These are phyloP conservation scores for Melanotaenia boesemani DNA, from an alignment of 2,797 vertebrate genomes.

Conservation along the genomic window DNA sequence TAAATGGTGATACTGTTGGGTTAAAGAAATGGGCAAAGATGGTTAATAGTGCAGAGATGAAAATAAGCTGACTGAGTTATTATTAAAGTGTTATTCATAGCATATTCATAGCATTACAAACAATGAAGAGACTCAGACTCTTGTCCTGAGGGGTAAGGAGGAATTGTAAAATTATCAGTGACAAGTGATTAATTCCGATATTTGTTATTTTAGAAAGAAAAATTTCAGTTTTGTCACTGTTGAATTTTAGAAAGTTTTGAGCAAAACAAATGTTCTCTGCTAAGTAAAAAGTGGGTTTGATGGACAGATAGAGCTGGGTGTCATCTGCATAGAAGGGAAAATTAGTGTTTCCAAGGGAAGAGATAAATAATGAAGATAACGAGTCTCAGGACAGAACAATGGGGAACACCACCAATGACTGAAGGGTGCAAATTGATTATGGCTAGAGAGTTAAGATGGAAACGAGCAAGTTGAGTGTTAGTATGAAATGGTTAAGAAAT, in stretches of 20 bases:
- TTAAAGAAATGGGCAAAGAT: background rate
- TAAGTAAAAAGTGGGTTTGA: background rate
- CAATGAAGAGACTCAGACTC: background rate
- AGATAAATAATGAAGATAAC: background rate
- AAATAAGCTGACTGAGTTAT: too few species aligned
- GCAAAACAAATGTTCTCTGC: background rate
- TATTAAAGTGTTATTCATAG: too few species aligned
- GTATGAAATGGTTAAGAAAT: background rate
- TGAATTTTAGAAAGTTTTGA: too few species aligned
- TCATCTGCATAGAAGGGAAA: background rate
- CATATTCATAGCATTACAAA: too few species aligned
- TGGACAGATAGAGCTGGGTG: background rate
- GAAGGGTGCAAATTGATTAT: background rate
- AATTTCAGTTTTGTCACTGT: too few species aligned
- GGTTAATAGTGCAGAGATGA: too few species aligned
- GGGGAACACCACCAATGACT: background rate
- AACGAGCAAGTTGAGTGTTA: background rate
- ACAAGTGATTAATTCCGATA: background rate
- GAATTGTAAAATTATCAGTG: background rate
- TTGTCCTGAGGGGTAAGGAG: background rate
- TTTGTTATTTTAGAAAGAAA: too few species aligned
- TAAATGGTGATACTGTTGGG: background rate
- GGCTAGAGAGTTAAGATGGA: background rate
- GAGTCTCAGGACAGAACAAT: too few species aligned
- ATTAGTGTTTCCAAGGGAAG: background rate